A percentile compares a stretch with the other conserved stretches of the same genome.
Evolutionary conservation across 2,888 invertebrate species (phyloP).

Genomic region (Lepidocyrtoides sp.): DNA sequence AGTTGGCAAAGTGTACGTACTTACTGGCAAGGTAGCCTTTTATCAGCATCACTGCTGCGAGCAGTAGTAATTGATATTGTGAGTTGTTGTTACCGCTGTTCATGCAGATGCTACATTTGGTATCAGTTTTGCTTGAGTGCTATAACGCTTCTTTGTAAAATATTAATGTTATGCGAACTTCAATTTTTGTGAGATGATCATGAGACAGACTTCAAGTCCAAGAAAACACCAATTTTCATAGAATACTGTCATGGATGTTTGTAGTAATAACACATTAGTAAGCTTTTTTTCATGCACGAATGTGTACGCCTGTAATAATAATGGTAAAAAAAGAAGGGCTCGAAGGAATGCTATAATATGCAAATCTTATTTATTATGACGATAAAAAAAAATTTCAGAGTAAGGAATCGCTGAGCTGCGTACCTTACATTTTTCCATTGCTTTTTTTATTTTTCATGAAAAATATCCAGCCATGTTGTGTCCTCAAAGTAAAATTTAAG

Average conservation of each 20-base stretch:
- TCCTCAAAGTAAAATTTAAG: constrained; percentile 9
- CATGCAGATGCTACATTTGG: not conserved
- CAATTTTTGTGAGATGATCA: constrained; percentile 62
- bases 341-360: constrained; percentile 2
- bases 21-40: constrained; percentile 43
- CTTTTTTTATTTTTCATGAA: constrained; percentile 7
- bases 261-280: not conserved
- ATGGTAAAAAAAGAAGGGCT: not conserved
- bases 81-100: not conserved
- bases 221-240: constrained; percentile 28
- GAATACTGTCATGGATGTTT: not conserved
- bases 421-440: not conserved
- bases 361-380: not conserved
- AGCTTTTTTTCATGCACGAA: not conserved
- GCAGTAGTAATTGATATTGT: not conserved
- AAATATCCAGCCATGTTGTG: not conserved
- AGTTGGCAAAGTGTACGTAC: constrained; percentile 42
- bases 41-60: constrained; percentile 1
- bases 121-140: constrained; percentile 10
- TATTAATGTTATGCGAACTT: constrained; percentile 55
- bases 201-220: constrained; percentile 75
- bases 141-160: constrained; percentile 34
- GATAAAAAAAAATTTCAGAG: no score
- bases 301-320: no score
- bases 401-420: no score